phyloP scores from a whole-genome alignment of 2,113 vertebrate genomes.

The Trochalopteron elliotii region DNA sequence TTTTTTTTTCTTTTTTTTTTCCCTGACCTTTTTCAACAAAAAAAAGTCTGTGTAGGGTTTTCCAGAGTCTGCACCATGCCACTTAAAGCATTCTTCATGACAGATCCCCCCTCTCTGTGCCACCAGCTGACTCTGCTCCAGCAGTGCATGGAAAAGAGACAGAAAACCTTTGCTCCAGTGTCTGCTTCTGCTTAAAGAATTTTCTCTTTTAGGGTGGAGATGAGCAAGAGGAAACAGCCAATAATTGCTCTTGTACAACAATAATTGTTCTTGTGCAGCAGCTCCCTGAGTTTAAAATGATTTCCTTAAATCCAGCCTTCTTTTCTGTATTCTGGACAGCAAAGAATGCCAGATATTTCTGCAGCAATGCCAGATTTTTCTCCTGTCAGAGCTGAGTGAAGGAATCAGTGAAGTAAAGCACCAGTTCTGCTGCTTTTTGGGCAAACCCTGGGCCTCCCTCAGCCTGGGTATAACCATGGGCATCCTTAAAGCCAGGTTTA shows the following conservation, averaged over 20 bases:
- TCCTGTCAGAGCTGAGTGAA: background rate
- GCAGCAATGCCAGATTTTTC: background rate
- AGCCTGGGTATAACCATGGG: background rate
- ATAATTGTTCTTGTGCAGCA: background rate
- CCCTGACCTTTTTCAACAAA: background rate
- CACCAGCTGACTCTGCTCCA: background rate
- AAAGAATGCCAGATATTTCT: background rate
- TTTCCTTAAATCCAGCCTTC: background rate
- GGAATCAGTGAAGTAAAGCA: background rate
- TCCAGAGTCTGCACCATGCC: background rate
- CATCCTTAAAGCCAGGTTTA: background rate
- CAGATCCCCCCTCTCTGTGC: background rate
- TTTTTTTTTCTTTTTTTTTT: background rate
- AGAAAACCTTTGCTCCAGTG: background rate
- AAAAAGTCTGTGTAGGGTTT: background rate
- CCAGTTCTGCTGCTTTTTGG: background rate
- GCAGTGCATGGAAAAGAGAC: background rate
- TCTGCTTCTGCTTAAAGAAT: background rate
- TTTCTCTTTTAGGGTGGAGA: background rate
- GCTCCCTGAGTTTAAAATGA: background rate
- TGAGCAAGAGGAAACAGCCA: background rate
- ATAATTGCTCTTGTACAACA: background rate
- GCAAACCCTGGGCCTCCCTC: background rate
- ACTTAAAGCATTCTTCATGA: background rate
- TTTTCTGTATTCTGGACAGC: background rate